Evolutionary conservation across 2,797 vertebrate genomes (phyloP).

Genomic region (Petrocephalus sullivani): DNA sequence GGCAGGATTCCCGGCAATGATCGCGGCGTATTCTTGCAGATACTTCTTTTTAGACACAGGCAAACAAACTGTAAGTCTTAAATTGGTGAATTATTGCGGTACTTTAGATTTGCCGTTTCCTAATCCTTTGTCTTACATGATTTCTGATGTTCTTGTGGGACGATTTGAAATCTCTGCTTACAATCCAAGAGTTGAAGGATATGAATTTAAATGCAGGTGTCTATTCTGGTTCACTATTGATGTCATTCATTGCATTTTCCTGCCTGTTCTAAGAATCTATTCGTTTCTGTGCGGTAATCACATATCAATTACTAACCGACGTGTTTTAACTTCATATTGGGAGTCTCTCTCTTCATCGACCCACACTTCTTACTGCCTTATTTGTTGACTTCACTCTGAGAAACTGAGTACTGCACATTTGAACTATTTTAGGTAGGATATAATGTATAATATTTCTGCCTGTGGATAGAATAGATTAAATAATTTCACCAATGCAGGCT

Average conservation of each 20-base stretch:
- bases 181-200: neutral
- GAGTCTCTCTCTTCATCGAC: neutral
- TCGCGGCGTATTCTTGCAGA: neutral
- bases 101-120: neutral
- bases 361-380: neutral
- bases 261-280: neutral
- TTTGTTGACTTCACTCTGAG: neutral
- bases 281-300: neutral
- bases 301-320: neutral
- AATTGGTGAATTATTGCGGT: neutral
- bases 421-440: neutral
- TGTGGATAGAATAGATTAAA: neutral
- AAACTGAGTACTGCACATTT: neutral
- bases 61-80: neutral
- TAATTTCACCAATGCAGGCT: neutral
- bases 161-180: neutral
- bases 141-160: neutral
- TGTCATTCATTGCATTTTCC: neutral
- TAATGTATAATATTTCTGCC: neutral
- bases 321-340: neutral
- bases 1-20: neutral
- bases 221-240: neutral
- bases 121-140: neutral
- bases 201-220: neutral
- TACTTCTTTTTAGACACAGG: neutral